Conservation (phyloP, 2,113 vertebrate genomes). For the Marmota flaviventris region DNA sequence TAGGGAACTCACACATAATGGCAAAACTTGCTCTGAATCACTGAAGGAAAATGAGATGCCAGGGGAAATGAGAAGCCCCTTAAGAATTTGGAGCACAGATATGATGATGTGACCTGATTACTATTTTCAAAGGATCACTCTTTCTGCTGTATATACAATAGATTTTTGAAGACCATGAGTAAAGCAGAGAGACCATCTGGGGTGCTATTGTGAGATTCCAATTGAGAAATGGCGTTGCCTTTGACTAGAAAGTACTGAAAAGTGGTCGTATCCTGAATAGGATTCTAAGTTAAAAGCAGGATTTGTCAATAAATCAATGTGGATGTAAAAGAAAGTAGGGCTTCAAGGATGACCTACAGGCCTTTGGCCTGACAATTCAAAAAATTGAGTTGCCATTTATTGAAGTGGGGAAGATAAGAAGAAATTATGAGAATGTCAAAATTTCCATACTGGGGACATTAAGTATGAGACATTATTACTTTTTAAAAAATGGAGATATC, state of each 20-base stretch:
- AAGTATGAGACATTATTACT: background rate
- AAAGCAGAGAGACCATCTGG: background rate
- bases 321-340: background rate
- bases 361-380: background rate
- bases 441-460: background rate
- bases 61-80: background rate
- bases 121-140: background rate
- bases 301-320: background rate
- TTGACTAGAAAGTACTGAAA: background rate
- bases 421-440: background rate
- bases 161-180: background rate
- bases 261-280: background rate
- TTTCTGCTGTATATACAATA: background rate
- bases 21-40: background rate
- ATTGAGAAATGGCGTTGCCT: background rate
- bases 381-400: background rate
- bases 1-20: accelerated
- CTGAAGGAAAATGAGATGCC: background rate
- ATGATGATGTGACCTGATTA: background rate
- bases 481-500: background rate
- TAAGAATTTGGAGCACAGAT: background rate
- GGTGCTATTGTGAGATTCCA: background rate
- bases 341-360: background rate
- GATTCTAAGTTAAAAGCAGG: background rate
- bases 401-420: background rate